Evolutionary conservation across 2,888 invertebrate genomes (phyloP), one percentile per base, ranked within the genome.

Genomic region (Dicyrtomina minuta): DNA sequence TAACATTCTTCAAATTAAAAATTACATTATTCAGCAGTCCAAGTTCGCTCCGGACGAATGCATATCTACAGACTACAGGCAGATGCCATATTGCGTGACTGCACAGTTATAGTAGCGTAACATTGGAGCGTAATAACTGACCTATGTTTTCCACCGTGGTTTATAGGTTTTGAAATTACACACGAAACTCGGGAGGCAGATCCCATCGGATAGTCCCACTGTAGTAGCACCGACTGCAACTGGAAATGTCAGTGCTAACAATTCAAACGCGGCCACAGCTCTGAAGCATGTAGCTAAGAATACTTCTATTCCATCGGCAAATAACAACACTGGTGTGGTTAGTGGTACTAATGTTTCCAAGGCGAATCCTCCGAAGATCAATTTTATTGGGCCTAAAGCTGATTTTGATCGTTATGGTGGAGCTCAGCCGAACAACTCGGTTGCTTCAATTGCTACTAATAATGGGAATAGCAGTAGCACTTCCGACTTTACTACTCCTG

Each of bases 131-230:
- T n/a, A n/a, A n/a, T n/a, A n/a, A n/a, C n/a, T n/a, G n/a, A n/a
- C n/a, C 33, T 53, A 33, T 33, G 8, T 33, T 3, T 33, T 8
- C 8, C 69, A 55, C 68, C 70, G 72, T 61, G 69, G 44, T 70
- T 71, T 74, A 67, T 74, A 86, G 86, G 86, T 87, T 12, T 91
- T 97, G 60, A 93, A 96, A 82, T 86, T 98, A 76, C 97, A 98
- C 84, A 96, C 95, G 66, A 94, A 94, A 84, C 87, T 98, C 46
- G 98, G 98, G 72, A 98, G 97, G 83, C 96, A 96, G 5, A 96
- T 98, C 77, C 98, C 98, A 24, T 91, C 93, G 65, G 91, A 92
- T 65, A 96, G 96, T 82, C 96, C 97, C 56, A 93, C 93, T 76
- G 92, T 96, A 78, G 85, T 96, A 24, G 76, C 79, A 60, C 72